These are phyloP conservation scores for Rallus crepitans DNA, from an alignment of 2,797 vertebrate species.

Conservation along the genomic window DNA sequence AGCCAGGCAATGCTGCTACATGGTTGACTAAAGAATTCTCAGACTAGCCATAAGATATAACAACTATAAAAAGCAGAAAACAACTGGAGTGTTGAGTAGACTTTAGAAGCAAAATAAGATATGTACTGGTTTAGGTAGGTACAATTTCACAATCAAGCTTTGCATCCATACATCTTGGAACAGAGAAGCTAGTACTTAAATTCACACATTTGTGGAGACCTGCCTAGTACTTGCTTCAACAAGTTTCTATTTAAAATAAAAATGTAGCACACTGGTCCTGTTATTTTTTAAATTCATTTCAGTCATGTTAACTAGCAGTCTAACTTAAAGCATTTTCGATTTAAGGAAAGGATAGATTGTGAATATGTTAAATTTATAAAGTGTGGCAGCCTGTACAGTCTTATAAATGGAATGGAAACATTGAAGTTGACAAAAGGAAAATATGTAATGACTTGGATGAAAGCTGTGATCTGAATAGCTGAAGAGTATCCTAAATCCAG, in stretches of 20 bases:
- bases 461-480: conserved; percentile 35
- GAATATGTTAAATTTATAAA: conserved; percentile 4
- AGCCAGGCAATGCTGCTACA: not conserved
- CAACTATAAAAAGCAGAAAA: not conserved
- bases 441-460: conserved; percentile 20
- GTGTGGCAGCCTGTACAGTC: not conserved
- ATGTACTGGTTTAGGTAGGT: not conserved
- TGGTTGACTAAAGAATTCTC: not conserved
- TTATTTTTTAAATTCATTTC: not conserved
- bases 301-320: not conserved
- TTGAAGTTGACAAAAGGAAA: conserved; percentile 44
- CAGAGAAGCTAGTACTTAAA: not conserved
- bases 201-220: not conserved
- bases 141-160: not conserved
- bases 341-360: not conserved
- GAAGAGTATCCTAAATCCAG: conserved; percentile 8
- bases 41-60: not conserved
- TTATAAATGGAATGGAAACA: conserved; percentile 38
- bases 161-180: fast-evolving
- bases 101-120: not conserved
- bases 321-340: not conserved
- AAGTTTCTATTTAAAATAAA: conserved; percentile 6
- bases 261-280: not conserved
- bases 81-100: not conserved
- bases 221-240: not conserved